Evolutionary conservation across 2,113 vertebrate genomes (phyloP), one percentile per base, ranked within the genome.

Genomic region (Suncus etruscus): DNA sequence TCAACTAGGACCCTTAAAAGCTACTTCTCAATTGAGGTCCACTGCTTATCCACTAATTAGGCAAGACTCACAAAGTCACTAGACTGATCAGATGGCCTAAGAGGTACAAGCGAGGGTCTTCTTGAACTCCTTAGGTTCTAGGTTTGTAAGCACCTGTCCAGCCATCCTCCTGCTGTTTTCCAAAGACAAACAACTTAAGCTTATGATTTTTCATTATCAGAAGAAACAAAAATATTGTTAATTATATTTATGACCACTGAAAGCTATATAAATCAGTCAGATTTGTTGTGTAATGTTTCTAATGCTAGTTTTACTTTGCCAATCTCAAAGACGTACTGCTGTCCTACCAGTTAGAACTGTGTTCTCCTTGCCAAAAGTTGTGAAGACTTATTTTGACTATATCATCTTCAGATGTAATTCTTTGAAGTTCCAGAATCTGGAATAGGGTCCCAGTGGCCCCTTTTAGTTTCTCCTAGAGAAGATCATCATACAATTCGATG

Each of bases 221-320:
- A 91, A 89, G 84, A 91, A 88, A 69, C 48, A 76, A 31, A 58
- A 95, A 39, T 89, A 78, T 66, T 92, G 29, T 87, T 93, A 48
- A 72, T 93, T 87, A 85, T 81, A 94, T 93, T 94, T 92, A 87
- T 18, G 91, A 66, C 72, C 85, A 89, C 87, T 93, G 88, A 91
- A 91, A 93, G 65, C 76, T 47, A 15, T 81, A 14, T 83, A 66
- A 91, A 89, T 75, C 16, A 91, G 77, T 58, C 88, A 54, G 39
- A 86, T 95, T 92, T 89, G 20, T 29, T 22, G 51, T 54, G 6
- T 93, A 91, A 91, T 92, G 47, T 84, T 50, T 88, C 29, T 93
- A 90, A 95, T 95, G 69, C 54, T 68, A 87, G 83, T 82, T 45
- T 94, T 84, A 94, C 81, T 92, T 65, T 86, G 75, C 75, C 84